Evolutionary conservation across 2,888 invertebrate genomes (phyloP).

Genomic region (Malthinus seriepunctatus): DNA sequence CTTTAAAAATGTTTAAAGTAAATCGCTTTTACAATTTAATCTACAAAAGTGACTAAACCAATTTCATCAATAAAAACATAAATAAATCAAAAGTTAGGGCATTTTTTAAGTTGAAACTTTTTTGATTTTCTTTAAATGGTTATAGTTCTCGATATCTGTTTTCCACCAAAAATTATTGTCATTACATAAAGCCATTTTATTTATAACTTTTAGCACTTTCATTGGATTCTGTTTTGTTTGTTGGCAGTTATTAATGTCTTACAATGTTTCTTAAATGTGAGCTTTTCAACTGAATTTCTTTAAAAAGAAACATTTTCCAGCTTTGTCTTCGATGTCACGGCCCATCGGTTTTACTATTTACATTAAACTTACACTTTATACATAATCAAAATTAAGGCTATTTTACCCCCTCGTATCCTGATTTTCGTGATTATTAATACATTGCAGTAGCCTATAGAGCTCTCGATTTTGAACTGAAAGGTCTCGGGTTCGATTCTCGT

Average conservation of each 20-base stretch:
- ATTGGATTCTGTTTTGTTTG: slow-evolving; percentile 33
- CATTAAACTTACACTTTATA: slow-evolving; percentile 29
- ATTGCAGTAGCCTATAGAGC: too few relatives aligned
- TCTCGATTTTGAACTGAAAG: too few relatives aligned
- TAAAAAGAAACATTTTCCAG: slow-evolving; percentile 27
- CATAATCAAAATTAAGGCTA: slow-evolving; percentile 32
- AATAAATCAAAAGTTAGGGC: slow-evolving; percentile 45
- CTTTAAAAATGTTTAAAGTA: not conserved
- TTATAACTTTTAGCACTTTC: slow-evolving; percentile 32
- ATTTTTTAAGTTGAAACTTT: slow-evolving; percentile 43
- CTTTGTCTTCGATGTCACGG: slow-evolving; percentile 33
- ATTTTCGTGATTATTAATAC: slow-evolving; percentile 31
- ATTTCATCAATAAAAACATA: slow-evolving; percentile 35
- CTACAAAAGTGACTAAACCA: slow-evolving; percentile 31
- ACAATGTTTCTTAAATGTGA: slow-evolving; percentile 31
- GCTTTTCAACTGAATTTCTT: slow-evolving; percentile 27
- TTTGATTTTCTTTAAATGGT: slow-evolving; percentile 38
- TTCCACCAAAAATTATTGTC: slow-evolving; percentile 25
- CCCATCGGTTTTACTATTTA: slow-evolving; percentile 33
- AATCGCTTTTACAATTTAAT: slow-evolving; percentile 24
- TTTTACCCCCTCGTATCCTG: slow-evolving; percentile 25
- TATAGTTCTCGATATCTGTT: slow-evolving; percentile 30
- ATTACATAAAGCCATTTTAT: slow-evolving; percentile 28
- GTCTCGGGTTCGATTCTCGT: too few relatives aligned
- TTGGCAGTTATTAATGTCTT: slow-evolving; percentile 33